Conservation (phyloP, 2,113 vertebrate species). For the Chrysochloris asiatica region DNA sequence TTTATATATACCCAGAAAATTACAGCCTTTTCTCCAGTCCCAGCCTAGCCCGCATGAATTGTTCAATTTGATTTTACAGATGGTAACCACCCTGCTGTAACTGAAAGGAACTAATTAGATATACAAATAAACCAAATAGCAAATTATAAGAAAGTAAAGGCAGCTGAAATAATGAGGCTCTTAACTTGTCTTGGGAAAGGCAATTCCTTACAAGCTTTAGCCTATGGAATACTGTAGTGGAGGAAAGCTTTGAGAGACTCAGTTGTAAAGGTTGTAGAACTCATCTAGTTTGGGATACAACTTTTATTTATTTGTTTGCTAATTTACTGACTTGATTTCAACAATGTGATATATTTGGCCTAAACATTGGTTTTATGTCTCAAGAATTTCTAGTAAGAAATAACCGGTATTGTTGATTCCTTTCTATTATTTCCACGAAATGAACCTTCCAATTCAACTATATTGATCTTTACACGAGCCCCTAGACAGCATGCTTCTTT, state of each 20-base stretch:
- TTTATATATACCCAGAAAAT: slow-evolving; percentile 15
- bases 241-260: background rate
- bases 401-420: background rate
- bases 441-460: background rate
- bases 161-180: slow-evolving; percentile 49
- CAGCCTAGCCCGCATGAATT: background rate
- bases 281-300: background rate
- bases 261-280: background rate
- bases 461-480: background rate
- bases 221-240: background rate
- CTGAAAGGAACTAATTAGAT: slow-evolving; percentile 50
- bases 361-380: background rate
- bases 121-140: background rate
- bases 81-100: background rate
- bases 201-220: slow-evolving; percentile 40
- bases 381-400: slow-evolving; percentile 5
- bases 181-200: slow-evolving; percentile 49
- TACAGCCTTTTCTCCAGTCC: slow-evolving; percentile 13
- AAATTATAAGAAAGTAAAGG: slow-evolving; percentile 51
- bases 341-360: background rate
- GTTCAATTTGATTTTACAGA: slow-evolving; percentile 39
- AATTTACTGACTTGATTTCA: background rate
- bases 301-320: background rate
- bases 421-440: background rate
- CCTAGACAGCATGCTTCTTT: background rate